Evolutionary conservation across 2,797 vertebrate species (phyloP).

Genomic region (Macroramphosus scolopax): DNA sequence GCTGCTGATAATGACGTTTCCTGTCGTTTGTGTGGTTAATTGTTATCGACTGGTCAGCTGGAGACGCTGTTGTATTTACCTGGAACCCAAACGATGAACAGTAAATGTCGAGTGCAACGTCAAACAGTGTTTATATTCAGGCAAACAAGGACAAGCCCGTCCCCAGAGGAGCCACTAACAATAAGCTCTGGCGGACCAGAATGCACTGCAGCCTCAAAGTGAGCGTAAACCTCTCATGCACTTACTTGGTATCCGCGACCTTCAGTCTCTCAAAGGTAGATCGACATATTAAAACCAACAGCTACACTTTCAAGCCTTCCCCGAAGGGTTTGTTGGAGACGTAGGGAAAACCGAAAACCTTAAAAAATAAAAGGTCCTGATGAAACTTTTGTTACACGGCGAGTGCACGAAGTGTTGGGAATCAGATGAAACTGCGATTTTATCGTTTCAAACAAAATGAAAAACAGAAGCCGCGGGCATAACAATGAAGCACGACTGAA

Average conservation of each 20-base stretch:
- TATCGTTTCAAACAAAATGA: too few relatives aligned
- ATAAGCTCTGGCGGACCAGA: constrained; percentile 1
- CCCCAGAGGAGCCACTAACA: constrained; percentile 7
- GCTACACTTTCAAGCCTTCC: background rate
- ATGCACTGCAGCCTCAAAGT: constrained; percentile 5
- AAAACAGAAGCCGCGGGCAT: too few relatives aligned
- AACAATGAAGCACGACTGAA: too few relatives aligned
- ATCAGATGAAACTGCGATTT: too few relatives aligned
- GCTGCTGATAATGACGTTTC: too few relatives aligned
- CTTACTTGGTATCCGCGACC: background rate
- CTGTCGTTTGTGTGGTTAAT: too few relatives aligned
- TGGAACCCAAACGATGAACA: too few relatives aligned
- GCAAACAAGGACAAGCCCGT: constrained; percentile 18
- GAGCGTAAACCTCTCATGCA: background rate
- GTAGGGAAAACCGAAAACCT: constrained; percentile 9
- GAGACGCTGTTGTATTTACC: too few relatives aligned
- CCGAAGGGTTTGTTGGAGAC: background rate
- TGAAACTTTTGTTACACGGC: too few relatives aligned
- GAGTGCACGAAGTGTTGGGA: too few relatives aligned
- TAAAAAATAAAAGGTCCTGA: background rate
- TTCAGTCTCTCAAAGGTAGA: background rate
- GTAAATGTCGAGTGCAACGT: constrained; percentile 11
- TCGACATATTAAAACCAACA: background rate
- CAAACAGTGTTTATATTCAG: background rate
- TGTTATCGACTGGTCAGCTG: too few relatives aligned